Base-by-base conservation (phyloP, 2,888 invertebrate species). In the Brachyopa scutellaris region DNA sequence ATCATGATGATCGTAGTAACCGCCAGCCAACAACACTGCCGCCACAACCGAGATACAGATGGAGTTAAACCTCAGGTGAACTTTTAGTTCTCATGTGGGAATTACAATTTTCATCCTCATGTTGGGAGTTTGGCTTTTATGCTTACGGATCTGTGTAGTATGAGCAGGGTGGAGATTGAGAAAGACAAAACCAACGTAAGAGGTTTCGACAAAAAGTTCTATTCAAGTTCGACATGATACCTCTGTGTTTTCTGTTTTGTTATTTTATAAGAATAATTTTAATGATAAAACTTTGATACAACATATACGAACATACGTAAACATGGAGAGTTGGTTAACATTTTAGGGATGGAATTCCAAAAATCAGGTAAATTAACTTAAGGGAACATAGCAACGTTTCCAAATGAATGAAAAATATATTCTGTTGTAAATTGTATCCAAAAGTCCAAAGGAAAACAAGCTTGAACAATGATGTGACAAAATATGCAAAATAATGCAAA, bases 51-150 rank as follows among this genome's bases (percentile, higher is more conserved):
- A 21, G 19, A 67, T 23, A 49, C 42, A 64, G 45, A 64, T 47
- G 59, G 38, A 45, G 51, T 33, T 55, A 64, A 77, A 82, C 61
- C 72, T 77, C 77, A 77, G 82, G 82, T 82, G 82, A 82, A 77
- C 72, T 82, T 82, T 82, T 72, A 70, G 80, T 49, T 77, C 51
- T 61, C 77, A 72, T 61, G 77, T 49, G 80, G 62, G 76, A 53
- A 82, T 82, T 76, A 76, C 51, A 64, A 64, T 62, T 61, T 69
- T 40, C 17, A 13, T 26, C 26, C 51, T 49, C 38, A 29, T 66
- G 61, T 61, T 53, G 66, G 21, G 78, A 59, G 61, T 66, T 76
- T 64, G 40, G 80, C 70, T 82, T 70, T 47, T 21, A 15, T 57
- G 59, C 61, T 73, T 72, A 61, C 31, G 29, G 33, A 36, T 11